Base-by-base conservation (phyloP, 2,113 vertebrate genomes). In the Gallinago media region DNA sequence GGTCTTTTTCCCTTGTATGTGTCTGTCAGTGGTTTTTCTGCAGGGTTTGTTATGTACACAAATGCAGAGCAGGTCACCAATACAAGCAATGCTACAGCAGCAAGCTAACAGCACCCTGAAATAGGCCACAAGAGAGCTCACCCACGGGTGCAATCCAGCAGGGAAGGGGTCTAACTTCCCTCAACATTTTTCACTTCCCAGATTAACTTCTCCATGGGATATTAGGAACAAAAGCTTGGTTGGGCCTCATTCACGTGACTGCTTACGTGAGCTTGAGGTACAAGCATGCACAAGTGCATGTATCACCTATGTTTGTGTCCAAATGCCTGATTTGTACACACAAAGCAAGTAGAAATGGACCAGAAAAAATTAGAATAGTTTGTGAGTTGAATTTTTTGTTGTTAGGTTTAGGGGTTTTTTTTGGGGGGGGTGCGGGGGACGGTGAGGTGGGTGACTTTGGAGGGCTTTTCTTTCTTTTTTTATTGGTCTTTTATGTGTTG, bases 21-120 rank as follows among this genome's bases (percentile, higher is more conserved):
- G 21, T 20, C 42, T 77, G 34, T 27, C 63, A 38, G 31, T 8
- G 36, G 9, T 14, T 65, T 65, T 88, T 38, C 68, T 75, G 19
- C 44, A 68, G 38, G 29, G 18, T 31, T 63, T 21, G 3, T 31
- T n/a, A 23, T 3, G 9, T 29, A 29, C 11, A 4, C 31, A 58
- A 18, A 47, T 25, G 15, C 23, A 71, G 58, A 66, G 20, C 32
- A 40, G 26, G 31, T 67, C 54, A 66, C 63, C 71, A 47, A 66
- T 0, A 0, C 3, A 59, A 49, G 8, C 6, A 31, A n/a, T 5
- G 3, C 50, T 61, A 36, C 11, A 42, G 44, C 40, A 80, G 49
- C 3, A 12, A 59, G 58, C 6, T 14, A 12, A 32, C 31, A 59
- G 26, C 27, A 54, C 27, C 16, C 26, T 66, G 65, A 55, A 87